Conservation (phyloP, 2,113 vertebrate species). For the Dissostichus mawsoni region DNA sequence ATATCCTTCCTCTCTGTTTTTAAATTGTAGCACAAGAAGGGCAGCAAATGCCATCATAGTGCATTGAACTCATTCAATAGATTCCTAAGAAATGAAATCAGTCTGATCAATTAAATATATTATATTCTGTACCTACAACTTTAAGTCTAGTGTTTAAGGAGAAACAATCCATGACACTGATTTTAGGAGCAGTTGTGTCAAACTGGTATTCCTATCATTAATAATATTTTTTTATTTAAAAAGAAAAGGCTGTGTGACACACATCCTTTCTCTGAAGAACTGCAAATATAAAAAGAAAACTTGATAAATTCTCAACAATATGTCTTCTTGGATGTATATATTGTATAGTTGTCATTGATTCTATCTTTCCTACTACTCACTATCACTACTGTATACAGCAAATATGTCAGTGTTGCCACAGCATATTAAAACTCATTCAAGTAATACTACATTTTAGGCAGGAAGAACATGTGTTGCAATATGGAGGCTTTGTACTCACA, state of each 20-base stretch:
- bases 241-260: neutral
- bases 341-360: neutral
- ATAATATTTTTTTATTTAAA: too few relatives aligned
- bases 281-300: too few relatives aligned
- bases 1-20: too few relatives aligned
- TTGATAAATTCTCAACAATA: too few relatives aligned
- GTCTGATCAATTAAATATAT: neutral
- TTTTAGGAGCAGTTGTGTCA: neutral
- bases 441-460: neutral
- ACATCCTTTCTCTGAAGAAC: neutral
- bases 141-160: neutral
- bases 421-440: neutral
- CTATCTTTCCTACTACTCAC: neutral
- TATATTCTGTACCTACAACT: too few relatives aligned
- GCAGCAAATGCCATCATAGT: too few relatives aligned
- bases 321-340: too few relatives aligned
- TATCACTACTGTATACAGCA: neutral
- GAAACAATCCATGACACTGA: neutral
- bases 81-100: too few relatives aligned
- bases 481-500: neutral
- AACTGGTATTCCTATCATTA: neutral
- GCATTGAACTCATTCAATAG: too few relatives aligned
- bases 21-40: too few relatives aligned
- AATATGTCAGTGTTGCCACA: neutral
- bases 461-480: neutral